Evolutionary conservation across 2,888 invertebrate species (phyloP).

Genomic region (Selenia dentaria): DNA sequence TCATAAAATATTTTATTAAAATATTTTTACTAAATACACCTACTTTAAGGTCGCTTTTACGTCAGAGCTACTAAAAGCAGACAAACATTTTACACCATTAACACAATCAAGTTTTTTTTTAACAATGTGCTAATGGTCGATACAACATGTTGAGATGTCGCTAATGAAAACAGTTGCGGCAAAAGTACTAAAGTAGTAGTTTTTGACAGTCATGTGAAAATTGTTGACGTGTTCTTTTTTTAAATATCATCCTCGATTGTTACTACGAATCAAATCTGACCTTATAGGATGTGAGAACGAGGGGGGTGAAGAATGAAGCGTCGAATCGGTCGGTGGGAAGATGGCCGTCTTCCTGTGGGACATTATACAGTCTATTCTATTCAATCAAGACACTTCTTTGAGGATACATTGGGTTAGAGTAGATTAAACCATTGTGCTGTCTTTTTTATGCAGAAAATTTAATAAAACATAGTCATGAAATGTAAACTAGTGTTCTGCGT

Average conservation of each 20-base stretch:
- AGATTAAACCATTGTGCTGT: too few species aligned
- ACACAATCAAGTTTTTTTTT: slow-evolving; percentile 52
- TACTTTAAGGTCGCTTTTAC: slow-evolving; percentile 7
- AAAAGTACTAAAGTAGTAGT: slow-evolving; percentile 46
- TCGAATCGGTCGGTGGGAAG: slow-evolving; percentile 35
- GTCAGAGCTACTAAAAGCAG: slow-evolving; percentile 8
- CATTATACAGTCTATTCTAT: slow-evolving; percentile 16
- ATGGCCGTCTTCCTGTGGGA: slow-evolving; percentile 50
- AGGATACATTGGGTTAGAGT: background rate
- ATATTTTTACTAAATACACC: slow-evolving; percentile 12
- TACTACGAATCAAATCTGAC: slow-evolving; percentile 22
- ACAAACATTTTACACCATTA: slow-evolving; percentile 35
- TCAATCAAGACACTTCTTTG: slow-evolving; percentile 12
- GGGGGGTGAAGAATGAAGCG: slow-evolving; percentile 32
- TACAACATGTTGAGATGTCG: slow-evolving; percentile 51
- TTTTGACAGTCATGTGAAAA: slow-evolving; percentile 66
- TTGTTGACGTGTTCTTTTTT: slow-evolving; percentile 44
- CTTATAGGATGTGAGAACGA: slow-evolving; percentile 18
- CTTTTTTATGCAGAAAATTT: too few species aligned
- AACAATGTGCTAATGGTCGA: slow-evolving; percentile 58
- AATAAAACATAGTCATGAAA: too few species aligned
- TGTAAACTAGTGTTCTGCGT: too few species aligned
- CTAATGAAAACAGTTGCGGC: slow-evolving; percentile 64
- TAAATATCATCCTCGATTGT: slow-evolving; percentile 35
- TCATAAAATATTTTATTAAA: slow-evolving; percentile 21